Evolutionary conservation across 2,113 vertebrate genomes (phyloP).

Genomic region (Orientallactaga bullata): DNA sequence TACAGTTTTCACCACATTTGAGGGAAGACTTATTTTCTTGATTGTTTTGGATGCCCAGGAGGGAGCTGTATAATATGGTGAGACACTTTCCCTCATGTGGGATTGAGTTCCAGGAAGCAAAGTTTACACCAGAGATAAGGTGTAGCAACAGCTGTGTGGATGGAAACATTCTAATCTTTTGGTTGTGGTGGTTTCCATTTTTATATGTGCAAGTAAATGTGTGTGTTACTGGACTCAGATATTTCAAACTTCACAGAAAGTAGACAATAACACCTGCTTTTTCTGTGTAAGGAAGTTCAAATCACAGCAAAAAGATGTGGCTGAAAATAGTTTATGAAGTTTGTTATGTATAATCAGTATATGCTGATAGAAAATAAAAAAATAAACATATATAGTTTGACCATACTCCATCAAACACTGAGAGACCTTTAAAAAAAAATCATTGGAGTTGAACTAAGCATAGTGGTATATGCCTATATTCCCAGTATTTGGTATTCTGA

Average conservation of each 20-base stretch:
- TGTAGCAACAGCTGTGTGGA: slow-evolving; percentile 59
- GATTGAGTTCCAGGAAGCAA: background rate
- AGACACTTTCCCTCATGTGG: slow-evolving; percentile 2
- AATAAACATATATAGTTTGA: background rate
- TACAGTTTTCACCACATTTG: background rate
- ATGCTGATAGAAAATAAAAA: too few relatives aligned
- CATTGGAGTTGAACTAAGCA: background rate
- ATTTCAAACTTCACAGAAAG: slow-evolving; percentile 54
- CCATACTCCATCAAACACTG: background rate
- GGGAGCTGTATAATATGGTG: background rate
- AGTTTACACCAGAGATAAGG: background rate
- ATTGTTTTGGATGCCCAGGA: background rate
- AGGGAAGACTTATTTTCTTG: too few relatives aligned
- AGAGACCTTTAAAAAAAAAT: background rate
- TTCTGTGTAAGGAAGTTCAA: background rate
- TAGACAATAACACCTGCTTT: slow-evolving; percentile 45
- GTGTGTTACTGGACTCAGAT: slow-evolving; percentile 62
- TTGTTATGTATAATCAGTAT: background rate
- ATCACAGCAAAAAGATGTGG: background rate
- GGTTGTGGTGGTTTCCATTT: slow-evolving; percentile 55
- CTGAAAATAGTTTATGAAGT: background rate
- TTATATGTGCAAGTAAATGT: slow-evolving; percentile 4
- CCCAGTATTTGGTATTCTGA: too few relatives aligned
- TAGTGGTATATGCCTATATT: too few relatives aligned
- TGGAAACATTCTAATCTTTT: slow-evolving; percentile 64